phyloP scores from a whole-genome alignment of 2,888 invertebrate genomes.

The Meliscaeva auricollis region DNA sequence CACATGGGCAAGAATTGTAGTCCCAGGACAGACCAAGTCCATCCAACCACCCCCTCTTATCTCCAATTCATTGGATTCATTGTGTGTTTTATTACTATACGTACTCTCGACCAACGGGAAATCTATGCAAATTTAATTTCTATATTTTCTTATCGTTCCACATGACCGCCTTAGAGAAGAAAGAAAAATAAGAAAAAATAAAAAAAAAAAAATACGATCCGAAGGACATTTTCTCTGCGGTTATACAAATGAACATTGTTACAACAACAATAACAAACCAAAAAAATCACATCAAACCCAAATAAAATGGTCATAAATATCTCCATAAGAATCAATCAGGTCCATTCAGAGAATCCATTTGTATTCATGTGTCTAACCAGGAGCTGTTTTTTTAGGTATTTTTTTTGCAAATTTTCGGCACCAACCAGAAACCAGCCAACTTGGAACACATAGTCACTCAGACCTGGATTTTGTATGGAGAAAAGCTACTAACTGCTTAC shows the following conservation, averaged over 20 bases:
- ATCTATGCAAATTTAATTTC: slow-evolving; percentile 77
- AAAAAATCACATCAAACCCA: slow-evolving; percentile 65
- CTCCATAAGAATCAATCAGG: slow-evolving; percentile 83
- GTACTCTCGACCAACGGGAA: slow-evolving; percentile 63
- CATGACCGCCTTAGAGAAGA: slow-evolving; percentile 64
- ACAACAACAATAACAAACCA: slow-evolving; percentile 39
- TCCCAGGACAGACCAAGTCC: slow-evolving; percentile 10
- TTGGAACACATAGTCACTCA: background rate
- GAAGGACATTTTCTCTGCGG: slow-evolving; percentile 70
- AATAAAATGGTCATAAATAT: slow-evolving; percentile 77
- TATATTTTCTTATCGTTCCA: slow-evolving; percentile 73
- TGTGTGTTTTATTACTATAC: slow-evolving; percentile 66
- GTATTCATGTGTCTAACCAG: slow-evolving; percentile 80
- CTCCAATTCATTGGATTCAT: slow-evolving; percentile 56
- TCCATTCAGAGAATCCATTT: slow-evolving; percentile 82
- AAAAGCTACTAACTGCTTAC: background rate
- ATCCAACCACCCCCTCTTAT: slow-evolving; percentile 1
- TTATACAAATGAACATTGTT: slow-evolving; percentile 42
- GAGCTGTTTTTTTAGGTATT: slow-evolving; percentile 46
- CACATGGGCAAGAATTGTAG: slow-evolving; percentile 52
- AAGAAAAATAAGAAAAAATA: background rate
- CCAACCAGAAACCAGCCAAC: slow-evolving; percentile 20
- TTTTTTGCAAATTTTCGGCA: slow-evolving; percentile 63
- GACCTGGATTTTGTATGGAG: background rate
- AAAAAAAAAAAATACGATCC: slow-evolving; percentile 21